These are phyloP conservation scores for Catocala nupta DNA, from an alignment of 2,888 invertebrate species.

Conservation along the genomic window DNA sequence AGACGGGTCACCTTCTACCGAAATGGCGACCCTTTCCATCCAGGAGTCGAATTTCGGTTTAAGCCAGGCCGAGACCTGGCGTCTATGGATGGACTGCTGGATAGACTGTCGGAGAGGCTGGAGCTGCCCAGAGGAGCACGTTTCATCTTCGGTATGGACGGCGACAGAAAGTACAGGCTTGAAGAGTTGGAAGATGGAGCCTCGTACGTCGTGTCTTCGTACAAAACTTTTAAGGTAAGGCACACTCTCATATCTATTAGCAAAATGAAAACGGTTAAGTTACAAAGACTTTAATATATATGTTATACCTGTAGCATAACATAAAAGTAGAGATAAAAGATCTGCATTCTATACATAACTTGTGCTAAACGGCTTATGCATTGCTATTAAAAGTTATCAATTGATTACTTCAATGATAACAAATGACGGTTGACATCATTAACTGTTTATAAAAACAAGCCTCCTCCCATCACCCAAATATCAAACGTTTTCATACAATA, in stretches of 20 bases:
- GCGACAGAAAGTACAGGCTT: conserved; percentile 93
- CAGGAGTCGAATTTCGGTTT: conserved; percentile 94
- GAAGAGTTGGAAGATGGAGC: conserved; percentile 97
- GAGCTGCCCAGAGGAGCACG: conserved; percentile 96
- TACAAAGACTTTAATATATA: no score
- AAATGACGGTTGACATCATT: no score
- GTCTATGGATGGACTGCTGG: conserved; percentile 94
- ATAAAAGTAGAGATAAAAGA: no score
- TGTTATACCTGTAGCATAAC: no score
- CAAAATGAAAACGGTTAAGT: no score
- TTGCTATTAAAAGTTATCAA: no score
- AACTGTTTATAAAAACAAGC: no score
- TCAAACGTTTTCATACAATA: not conserved
- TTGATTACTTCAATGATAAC: no score
- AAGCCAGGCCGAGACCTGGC: conserved; percentile 96
- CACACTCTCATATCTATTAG: not conserved
- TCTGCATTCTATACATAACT: no score
- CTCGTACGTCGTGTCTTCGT: conserved; percentile 97
- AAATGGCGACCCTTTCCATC: conserved; percentile 97
- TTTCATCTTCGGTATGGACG: conserved; percentile 97
- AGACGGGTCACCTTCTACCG: conserved; percentile 95
- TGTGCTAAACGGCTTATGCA: no score
- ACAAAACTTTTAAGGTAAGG: conserved; percentile 95
- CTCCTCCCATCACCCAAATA: no score
- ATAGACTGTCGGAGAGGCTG: conserved; percentile 95